These are phyloP conservation scores for Umimayanthus kanabou DNA, from an alignment of 92 coral and sea anemone genomes.

Conservation along the genomic window DNA sequence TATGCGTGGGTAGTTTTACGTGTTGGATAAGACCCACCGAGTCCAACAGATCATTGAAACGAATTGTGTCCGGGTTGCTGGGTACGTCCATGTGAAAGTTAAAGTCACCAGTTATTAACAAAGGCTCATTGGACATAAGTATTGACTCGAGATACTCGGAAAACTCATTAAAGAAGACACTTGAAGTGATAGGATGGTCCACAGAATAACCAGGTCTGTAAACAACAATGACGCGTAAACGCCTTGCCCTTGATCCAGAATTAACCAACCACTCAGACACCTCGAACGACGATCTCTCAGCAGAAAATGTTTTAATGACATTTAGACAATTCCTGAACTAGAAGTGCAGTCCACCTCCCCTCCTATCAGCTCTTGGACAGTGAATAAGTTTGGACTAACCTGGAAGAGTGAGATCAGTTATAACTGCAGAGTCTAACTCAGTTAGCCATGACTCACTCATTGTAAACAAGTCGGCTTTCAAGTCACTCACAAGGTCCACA, in stretches of 20 bases:
- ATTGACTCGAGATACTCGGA: slow-evolving; percentile 44
- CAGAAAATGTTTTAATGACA: slow-evolving; percentile 11
- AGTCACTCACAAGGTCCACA: slow-evolving; percentile 49
- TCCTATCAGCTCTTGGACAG: slow-evolving; percentile 50
- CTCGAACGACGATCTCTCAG: too few relatives aligned
- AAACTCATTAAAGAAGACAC: slow-evolving; percentile 27
- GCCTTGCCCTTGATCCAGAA: slow-evolving; percentile 14
- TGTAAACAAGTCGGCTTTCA: slow-evolving; percentile 44
- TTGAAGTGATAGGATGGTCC: slow-evolving; percentile 35
- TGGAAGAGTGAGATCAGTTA: too few relatives aligned
- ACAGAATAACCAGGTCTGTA: too few relatives aligned
- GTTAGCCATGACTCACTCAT: slow-evolving; percentile 44
- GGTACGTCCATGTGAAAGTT: slow-evolving; percentile 28
- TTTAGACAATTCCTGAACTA: slow-evolving; percentile 17
- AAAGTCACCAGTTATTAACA: too few relatives aligned
- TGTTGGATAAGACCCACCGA: slow-evolving; percentile 39
- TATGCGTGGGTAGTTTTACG: slow-evolving; percentile 28
- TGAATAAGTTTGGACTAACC: slow-evolving; percentile 51
- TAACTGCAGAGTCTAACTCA: too few relatives aligned
- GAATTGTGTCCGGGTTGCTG: slow-evolving; percentile 25
- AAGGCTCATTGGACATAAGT: slow-evolving; percentile 45
- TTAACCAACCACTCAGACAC: slow-evolving; percentile 5
- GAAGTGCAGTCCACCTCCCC: slow-evolving; percentile 49
- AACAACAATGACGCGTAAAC: slow-evolving; percentile 31
- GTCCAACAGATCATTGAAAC: too few relatives aligned